Evolutionary conservation across 2,888 invertebrate species (phyloP).

Genomic region (Synergus laeviventris): DNA sequence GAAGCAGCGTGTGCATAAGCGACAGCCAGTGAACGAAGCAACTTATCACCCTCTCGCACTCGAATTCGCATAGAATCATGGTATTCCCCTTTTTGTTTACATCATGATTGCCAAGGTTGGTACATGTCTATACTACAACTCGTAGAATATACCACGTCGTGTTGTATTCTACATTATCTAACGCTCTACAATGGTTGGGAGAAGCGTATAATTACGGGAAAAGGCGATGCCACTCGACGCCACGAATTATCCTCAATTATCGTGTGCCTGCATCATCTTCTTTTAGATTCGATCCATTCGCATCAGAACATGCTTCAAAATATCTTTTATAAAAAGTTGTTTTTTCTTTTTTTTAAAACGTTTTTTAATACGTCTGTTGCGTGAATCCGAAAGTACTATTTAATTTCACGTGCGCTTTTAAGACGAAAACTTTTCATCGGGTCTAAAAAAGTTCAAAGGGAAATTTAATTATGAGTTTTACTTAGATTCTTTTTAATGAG

Average conservation of each 20-base stretch:
- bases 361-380: background rate
- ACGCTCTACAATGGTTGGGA: conserved; percentile 44
- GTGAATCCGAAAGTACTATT: background rate
- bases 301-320: conserved; percentile 1
- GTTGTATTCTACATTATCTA: conserved; percentile 47
- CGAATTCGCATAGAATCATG: conserved; percentile 43
- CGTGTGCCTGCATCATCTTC: conserved; percentile 47
- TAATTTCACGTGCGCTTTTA: background rate
- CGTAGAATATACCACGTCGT: conserved; percentile 41
- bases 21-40: conserved; percentile 36
- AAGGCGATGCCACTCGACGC: conserved; percentile 55
- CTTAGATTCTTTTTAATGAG: background rate
- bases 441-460: background rate
- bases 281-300: background rate
- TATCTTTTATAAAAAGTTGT: background rate
- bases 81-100: conserved; percentile 48
- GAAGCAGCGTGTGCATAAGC: conserved; percentile 5
- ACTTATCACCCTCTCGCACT: conserved; percentile 45
- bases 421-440: background rate
- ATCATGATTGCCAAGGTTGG: conserved; percentile 42
- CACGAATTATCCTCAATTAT: conserved; percentile 59
- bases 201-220: conserved; percentile 53
- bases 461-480: background rate
- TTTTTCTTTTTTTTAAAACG: background rate
- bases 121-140: conserved; percentile 2